Percentiles rank a stretch among this genome's conserved stretches.
These are phyloP conservation scores for Henicopernis longicauda DNA, from an alignment of 2,113 vertebrate species.

Conservation along the genomic window DNA sequence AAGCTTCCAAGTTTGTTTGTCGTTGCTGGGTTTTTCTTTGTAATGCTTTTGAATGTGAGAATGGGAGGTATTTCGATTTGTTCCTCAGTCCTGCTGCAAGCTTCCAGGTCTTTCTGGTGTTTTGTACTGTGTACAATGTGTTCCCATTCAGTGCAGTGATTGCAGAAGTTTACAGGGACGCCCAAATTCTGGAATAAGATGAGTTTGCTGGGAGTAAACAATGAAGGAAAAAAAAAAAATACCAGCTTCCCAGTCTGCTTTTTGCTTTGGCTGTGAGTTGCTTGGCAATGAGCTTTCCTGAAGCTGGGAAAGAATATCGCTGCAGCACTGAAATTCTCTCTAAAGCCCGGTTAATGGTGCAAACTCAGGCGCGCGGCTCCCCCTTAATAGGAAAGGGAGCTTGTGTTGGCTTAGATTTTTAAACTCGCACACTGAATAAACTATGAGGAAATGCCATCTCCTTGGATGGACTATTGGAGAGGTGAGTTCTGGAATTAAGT, in stretches of 20 bases:
- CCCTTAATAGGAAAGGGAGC: background rate
- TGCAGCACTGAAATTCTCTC: background rate
- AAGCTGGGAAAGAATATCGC: background rate
- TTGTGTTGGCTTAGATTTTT: background rate
- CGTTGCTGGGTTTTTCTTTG: background rate
- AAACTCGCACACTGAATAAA: background rate
- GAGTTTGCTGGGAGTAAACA: background rate
- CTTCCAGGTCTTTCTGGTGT: background rate
- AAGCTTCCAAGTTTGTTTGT: background rate
- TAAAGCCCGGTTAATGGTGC: background rate
- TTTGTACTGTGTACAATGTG: background rate
- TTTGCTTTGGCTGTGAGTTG: background rate
- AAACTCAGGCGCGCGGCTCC: accelerated
- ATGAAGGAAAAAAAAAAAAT: accelerated
- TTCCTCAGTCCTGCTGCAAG: background rate
- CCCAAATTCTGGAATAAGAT: background rate
- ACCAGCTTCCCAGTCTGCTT: background rate
- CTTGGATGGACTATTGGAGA: background rate
- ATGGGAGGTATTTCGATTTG: background rate
- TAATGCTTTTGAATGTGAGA: background rate
- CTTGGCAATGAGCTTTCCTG: background rate
- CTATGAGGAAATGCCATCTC: background rate
- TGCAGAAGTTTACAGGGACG: background rate
- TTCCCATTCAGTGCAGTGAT: background rate
- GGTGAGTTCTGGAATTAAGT: background rate